Evolutionary conservation across 1,140 invertebrate genomes (phyloP).

Genomic region (Heliconius himera): DNA sequence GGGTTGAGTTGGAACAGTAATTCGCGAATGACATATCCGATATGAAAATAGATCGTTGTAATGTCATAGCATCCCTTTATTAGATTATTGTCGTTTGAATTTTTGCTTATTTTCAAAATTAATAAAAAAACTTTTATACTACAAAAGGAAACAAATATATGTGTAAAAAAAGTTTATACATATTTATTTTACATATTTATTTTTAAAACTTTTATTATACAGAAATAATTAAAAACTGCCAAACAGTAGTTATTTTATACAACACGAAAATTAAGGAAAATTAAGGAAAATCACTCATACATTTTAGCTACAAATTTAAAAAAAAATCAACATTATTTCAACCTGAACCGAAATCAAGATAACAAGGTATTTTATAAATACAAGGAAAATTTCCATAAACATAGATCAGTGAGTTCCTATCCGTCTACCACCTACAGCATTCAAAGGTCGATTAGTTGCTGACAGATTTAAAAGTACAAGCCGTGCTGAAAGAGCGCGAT

Average conservation of each 20-base stretch:
- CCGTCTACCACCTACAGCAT: neutral
- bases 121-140: neutral
- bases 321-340: constrained; percentile 11
- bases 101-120: neutral
- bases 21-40: constrained; percentile 3
- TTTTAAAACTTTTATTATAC: too few relatives aligned
- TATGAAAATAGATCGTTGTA: neutral
- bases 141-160: too few relatives aligned
- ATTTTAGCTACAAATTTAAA: neutral
- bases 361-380: constrained; percentile 3
- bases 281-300: too few relatives aligned
- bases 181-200: too few relatives aligned
- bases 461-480: constrained; percentile 23
- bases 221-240: too few relatives aligned
- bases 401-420: neutral
- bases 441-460: constrained; percentile 16
- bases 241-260: neutral
- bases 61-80: neutral
- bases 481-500: constrained; percentile 24
- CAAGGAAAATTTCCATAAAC: constrained; percentile 4
- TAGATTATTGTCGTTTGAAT: neutral
- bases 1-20: constrained; percentile 21
- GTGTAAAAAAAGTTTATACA: too few relatives aligned
- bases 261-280: too few relatives aligned
- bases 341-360: constrained; percentile 1